Base-by-base conservation (phyloP, 1,140 invertebrate genomes). In the Coenobita brevimanus region DNA sequence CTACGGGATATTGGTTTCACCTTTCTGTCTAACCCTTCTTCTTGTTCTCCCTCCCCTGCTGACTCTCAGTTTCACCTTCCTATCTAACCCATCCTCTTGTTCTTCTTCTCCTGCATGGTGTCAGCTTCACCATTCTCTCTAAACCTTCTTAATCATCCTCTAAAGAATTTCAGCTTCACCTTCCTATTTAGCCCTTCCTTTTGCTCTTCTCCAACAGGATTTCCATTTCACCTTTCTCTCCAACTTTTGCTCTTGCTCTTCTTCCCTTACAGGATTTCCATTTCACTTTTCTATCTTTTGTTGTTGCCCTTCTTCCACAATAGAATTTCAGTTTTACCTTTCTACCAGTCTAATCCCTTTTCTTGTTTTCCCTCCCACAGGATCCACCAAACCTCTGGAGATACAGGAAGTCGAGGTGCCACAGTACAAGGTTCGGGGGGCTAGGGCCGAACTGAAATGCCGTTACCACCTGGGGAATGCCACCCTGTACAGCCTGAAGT, bases 401-500 rank as follows among this genome's bases (percentile, higher is more conserved):
- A 75, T 36, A n/a, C 6, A 36, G 30, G 36, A 15, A 21, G 15
- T 89, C n/a, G 64, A 82, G 10, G 79, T 90, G 27, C 89, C 90
- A 0, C 17, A 57, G 46, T 91, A 91, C 80, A 78, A 78, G 8
- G 83, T 75, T 3, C 41, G 78, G n/a, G 88, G 89, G 1, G 67
- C 84, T 15, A 57, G 82, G 17, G 90, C 89, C 2, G 71, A 79
- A 10, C 76, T 91, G 2, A 60, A 46, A 24, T 97, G 96, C 92
- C 93, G 94, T 38, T 96, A 96, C 93, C 94, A 96, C 91, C 92
- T 96, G 88, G 95, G 95, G 89, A 94, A 93, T 21, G 95, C 95
- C 64, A 93, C 93, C 1, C 94, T 97, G 38, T 97, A 96, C 92
- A 96, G 95, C 8, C 95, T 96, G 81, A 96, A 96, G 93, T 97